Percentiles rank a stretch among this genome's conserved stretches.
phyloP scores from a whole-genome alignment of 2,113 vertebrate genomes.

The zebrafish (Danio rerio) region GRCz12tu NC_133200.1:12778501-12779000 shows the following conservation, averaged over 20 bases:
- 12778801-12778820: slow-evolving; percentile 54
- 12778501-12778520: slow-evolving; percentile 27
- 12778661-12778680: slow-evolving; percentile 19
- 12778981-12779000: too few relatives aligned
- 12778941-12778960: too few relatives aligned
- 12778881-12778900: background rate
- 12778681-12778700: slow-evolving; percentile 15
- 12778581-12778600: slow-evolving; percentile 14
- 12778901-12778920: background rate
- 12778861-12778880: background rate
- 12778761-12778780: slow-evolving; percentile 56
- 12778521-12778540: slow-evolving; percentile 20
- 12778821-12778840: background rate
- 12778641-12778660: slow-evolving; percentile 27
- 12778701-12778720: slow-evolving; percentile 47
- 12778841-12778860: background rate
- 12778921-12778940: too few relatives aligned
- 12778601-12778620: slow-evolving; percentile 9
- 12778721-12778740: slow-evolving; percentile 55
- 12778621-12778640: slow-evolving; percentile 13
- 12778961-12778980: too few relatives aligned
- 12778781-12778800: slow-evolving; percentile 64
- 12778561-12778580: slow-evolving; percentile 15
- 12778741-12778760: slow-evolving; percentile 48
- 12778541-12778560: too few relatives aligned